Evolutionary conservation across 1,140 invertebrate species (phyloP), one percentile per base, ranked within the genome.

Genomic region (Orius insidiosus): DNA sequence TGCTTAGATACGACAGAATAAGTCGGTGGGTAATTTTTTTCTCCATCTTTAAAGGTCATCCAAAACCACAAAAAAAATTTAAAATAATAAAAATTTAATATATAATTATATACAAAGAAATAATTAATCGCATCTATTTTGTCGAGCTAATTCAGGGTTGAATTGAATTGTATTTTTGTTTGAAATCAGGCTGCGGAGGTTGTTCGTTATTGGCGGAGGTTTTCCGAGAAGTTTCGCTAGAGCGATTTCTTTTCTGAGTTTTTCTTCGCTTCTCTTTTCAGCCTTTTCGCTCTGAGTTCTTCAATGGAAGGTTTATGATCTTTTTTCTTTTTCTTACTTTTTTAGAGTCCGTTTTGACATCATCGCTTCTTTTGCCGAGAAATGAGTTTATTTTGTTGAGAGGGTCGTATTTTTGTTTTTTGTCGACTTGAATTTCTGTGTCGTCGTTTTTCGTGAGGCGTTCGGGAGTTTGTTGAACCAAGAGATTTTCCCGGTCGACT

Each of bases 161-260:
- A 86, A 94, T 64, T 93, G 87, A 88, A 68, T 89, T 90, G 59
- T 95, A 94, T 65, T 79, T 82, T 56, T 80, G 75, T 55, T 69
- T 68, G 2, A 74, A 60, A 50, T 54, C 52, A 40, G 59, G 55
- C n/a, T 49, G 11, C 52, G 42, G 58, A 45, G 51, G 55, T 46
- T 52, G 49, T 38, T 58, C 47, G 54, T 45, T 30, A 55, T 44
- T 46, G 56, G 54, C 13, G 57, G 14, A 37, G 55, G 50, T 49
- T 69, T 62, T n/a, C 74, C 73, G 58, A 63, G 66, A 1, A 77
- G 45, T 60, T 73, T 75, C 7, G 71, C 74, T 33, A 94, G 62
- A 18, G 93, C 63, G 47, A 65, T 62, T 57, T 85, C 72, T 2
- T 79, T 71, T 60, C 68, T 77, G 46, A 67, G 57, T 56, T 74